Evolutionary conservation across 1,140 invertebrate species (phyloP).

Genomic region (Araneus ventricosus): DNA sequence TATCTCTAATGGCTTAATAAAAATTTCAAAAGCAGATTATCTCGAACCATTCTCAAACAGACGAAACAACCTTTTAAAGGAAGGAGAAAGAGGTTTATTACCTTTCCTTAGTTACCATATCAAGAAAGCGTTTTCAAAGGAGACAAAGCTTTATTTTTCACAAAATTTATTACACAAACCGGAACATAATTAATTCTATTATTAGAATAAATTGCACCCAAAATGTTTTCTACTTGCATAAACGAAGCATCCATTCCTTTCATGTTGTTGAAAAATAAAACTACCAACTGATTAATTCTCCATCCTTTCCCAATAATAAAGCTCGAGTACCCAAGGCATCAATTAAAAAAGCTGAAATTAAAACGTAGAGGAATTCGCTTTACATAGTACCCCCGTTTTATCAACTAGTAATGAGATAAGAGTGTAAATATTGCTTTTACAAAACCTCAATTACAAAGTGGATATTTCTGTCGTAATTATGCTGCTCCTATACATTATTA

Average conservation of each 20-base stretch:
- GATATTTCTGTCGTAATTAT: conserved; percentile 31
- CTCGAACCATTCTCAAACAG: no score
- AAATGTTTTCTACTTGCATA: background rate
- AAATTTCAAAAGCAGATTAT: no score
- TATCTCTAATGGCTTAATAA: no score
- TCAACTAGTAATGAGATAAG: background rate
- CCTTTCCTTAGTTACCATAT: no score
- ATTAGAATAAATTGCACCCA: background rate
- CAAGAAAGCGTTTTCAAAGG: no score
- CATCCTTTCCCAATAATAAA: background rate
- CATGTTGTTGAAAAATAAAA: background rate
- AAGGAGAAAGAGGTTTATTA: no score
- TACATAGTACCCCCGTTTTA: background rate
- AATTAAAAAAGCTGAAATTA: conserved; percentile 7
- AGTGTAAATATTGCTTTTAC: conserved; percentile 23
- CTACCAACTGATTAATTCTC: background rate
- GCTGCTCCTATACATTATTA: background rate
- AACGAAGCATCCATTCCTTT: background rate
- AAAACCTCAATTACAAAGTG: conserved; percentile 14
- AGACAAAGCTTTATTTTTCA: no score
- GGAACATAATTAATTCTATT: background rate
- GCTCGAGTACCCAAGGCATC: background rate
- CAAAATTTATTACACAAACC: no score
- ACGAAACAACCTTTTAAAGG: no score
- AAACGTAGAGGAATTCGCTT: background rate